phyloP scores from a whole-genome alignment of 2,113 vertebrate species.

The Isurus oxyrinchus region DNA sequence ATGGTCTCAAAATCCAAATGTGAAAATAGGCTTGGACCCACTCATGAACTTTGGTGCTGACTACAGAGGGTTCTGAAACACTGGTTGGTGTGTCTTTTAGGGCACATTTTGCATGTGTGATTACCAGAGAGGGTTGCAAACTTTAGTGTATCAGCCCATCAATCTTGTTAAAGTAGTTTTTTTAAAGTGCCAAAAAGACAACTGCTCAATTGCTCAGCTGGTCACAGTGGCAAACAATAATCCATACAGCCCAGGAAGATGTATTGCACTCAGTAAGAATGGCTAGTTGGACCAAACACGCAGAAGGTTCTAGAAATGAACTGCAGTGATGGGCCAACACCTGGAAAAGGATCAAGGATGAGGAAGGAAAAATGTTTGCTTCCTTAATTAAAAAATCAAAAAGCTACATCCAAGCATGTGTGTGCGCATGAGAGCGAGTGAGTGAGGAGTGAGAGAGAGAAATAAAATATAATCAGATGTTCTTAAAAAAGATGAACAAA shows the following conservation, averaged over 20 bases:
- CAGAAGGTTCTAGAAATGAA: neutral
- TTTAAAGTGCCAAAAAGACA: neutral
- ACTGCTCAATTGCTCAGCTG: neutral
- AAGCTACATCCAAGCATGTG: neutral
- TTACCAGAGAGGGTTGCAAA: neutral
- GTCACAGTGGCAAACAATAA: neutral
- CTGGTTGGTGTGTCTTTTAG: neutral
- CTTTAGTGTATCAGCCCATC: neutral
- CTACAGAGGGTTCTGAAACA: neutral
- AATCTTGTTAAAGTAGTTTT: neutral
- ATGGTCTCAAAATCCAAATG: too few relatives aligned
- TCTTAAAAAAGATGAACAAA: neutral
- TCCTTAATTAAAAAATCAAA: too few relatives aligned
- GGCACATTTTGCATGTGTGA: neutral
- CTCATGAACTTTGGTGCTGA: neutral
- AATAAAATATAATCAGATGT: neutral
- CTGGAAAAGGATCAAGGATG: neutral
- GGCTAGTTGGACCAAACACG: neutral
- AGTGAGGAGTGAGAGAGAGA: neutral
- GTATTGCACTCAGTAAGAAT: neutral
- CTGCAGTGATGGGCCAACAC: neutral
- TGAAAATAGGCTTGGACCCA: neutral
- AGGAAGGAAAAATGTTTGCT: neutral
- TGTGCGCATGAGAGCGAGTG: too few relatives aligned
- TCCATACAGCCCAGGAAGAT: neutral